These are phyloP conservation scores for Eledona agricola DNA, from an alignment of 2,888 invertebrate genomes.

Conservation along the genomic window DNA sequence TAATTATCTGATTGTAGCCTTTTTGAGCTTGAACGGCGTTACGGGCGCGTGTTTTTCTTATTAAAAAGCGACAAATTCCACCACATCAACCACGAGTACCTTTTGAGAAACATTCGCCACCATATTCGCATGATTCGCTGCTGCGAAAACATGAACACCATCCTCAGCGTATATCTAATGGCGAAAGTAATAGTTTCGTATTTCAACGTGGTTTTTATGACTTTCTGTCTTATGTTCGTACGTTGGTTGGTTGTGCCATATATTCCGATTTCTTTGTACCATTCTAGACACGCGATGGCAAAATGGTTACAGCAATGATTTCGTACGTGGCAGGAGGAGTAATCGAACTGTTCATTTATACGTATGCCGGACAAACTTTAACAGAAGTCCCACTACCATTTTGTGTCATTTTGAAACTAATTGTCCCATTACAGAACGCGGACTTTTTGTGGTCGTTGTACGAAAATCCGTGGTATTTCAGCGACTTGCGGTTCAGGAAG, in stretches of 20 bases:
- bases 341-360: conserved; percentile 6
- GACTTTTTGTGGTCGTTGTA: conserved; percentile 5
- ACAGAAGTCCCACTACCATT: no score
- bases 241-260: no score
- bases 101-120: conserved; percentile 9
- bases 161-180: conserved; percentile 3
- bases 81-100: neutral
- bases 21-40: no score
- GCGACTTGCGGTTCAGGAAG: neutral
- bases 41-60: no score
- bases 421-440: neutral
- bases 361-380: conserved; percentile 13
- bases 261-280: no score
- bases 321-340: conserved; percentile 3
- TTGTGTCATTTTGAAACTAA: neutral
- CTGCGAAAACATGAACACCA: conserved; percentile 4
- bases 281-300: conserved; percentile 2
- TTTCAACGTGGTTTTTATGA: conserved; percentile 6
- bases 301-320: neutral
- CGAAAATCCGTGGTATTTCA: conserved; percentile 5
- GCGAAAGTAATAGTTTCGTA: neutral
- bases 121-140: neutral
- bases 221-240: conserved; percentile 7
- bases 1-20: no score
- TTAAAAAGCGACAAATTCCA: conserved; percentile 1